Conservation (phyloP, 2,888 invertebrate genomes). For the Pseudococcus viburni region DNA sequence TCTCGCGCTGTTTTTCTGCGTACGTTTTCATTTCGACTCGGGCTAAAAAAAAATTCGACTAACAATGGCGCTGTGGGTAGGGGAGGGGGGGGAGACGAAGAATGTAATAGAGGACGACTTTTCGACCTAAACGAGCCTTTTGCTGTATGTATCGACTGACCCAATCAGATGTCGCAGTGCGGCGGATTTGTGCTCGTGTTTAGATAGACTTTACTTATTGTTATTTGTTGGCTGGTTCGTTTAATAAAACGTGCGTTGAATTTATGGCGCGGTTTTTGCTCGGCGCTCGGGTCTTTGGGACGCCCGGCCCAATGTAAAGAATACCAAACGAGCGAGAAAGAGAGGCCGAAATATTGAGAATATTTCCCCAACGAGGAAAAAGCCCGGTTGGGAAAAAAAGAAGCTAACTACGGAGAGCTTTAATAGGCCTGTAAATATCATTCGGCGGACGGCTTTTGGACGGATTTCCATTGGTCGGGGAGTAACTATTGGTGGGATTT, state of each 20-base stretch:
- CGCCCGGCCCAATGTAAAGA: background rate
- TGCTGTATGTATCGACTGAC: constrained; percentile 35
- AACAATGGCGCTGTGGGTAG: background rate
- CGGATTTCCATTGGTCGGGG: background rate
- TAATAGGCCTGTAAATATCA: constrained; percentile 59
- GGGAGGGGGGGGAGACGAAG: background rate
- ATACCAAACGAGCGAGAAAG: constrained; percentile 9
- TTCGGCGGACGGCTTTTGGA: background rate
- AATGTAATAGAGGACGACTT: background rate
- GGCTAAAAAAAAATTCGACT: background rate
- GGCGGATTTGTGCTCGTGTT: constrained; percentile 45
- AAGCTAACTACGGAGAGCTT: constrained; percentile 33
- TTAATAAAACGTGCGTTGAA: constrained; percentile 62
- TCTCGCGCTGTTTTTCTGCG: background rate
- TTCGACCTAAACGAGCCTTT: constrained; percentile 19
- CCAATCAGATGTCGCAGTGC: constrained; percentile 65
- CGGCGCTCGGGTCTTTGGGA: constrained; percentile 5
- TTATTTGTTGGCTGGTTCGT: constrained; percentile 62
- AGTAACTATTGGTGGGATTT: background rate
- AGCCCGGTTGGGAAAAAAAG: background rate
- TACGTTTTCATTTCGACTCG: background rate
- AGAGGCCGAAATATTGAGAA: constrained; percentile 35
- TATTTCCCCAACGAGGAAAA: constrained; percentile 15
- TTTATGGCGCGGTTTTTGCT: constrained; percentile 40
- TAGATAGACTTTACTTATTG: constrained; percentile 58